Percentiles rank a stretch among this genome's conserved stretches.
phyloP scores from a whole-genome alignment of 1,140 invertebrate species.

The Lepidurus couesii region DNA sequence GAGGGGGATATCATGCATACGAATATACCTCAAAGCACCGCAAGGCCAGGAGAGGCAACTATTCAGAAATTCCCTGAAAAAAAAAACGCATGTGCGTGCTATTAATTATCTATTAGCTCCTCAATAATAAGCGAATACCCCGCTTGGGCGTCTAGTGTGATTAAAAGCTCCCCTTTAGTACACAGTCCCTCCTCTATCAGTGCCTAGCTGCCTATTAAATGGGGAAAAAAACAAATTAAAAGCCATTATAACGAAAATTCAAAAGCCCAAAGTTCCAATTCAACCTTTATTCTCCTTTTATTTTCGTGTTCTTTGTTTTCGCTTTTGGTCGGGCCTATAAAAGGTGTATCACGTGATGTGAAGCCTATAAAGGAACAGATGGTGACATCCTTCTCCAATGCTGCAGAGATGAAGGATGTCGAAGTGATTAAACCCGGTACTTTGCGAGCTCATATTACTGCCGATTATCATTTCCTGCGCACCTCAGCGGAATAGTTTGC shows the following conservation, averaged over 20 bases:
- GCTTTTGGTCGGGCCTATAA: no score
- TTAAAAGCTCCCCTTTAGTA: not conserved
- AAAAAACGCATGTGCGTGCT: not conserved
- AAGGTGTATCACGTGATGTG: not conserved
- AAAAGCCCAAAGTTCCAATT: not conserved
- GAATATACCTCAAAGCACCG: not conserved
- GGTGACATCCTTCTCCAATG: not conserved
- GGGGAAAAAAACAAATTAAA: no score
- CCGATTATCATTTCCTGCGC: not conserved
- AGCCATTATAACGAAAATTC: no score
- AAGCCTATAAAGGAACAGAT: not conserved
- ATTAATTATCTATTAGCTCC: slow-evolving; percentile 16
- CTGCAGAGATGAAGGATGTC: not conserved
- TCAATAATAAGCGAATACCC: not conserved
- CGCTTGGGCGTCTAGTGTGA: not conserved
- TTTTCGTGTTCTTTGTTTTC: not conserved
- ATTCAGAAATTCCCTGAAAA: no score
- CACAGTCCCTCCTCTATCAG: not conserved
- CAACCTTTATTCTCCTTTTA: not conserved
- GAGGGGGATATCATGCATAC: not conserved
- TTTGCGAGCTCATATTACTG: not conserved
- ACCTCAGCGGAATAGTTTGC: not conserved
- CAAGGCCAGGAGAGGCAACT: not conserved
- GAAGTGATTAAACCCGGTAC: not conserved
- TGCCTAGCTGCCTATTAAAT: no score